These are phyloP conservation scores for Pachyseris speciosa DNA, from an alignment of 64 coral and sea anemone species.

Conservation along the genomic window DNA sequence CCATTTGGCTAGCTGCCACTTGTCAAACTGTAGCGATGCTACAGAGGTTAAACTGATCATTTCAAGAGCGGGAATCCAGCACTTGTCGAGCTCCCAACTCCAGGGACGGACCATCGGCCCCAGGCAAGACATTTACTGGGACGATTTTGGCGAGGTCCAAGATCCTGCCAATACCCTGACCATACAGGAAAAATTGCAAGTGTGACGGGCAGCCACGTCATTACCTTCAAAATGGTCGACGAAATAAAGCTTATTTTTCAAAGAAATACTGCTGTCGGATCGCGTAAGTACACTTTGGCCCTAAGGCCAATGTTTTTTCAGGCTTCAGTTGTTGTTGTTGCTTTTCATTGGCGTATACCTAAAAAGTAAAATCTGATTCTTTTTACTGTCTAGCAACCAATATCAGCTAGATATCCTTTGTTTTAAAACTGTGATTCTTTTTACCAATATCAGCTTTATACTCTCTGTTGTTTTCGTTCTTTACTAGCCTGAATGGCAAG, in stretches of 20 bases:
- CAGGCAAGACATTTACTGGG: constrained; percentile 41
- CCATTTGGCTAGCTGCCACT: constrained; percentile 47
- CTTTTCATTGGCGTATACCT: too few relatives aligned
- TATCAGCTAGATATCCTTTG: too few relatives aligned
- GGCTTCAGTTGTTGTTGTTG: too few relatives aligned
- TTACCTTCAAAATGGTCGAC: constrained; percentile 40
- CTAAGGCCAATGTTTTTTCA: too few relatives aligned
- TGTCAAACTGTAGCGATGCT: constrained; percentile 61
- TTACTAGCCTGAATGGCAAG: too few relatives aligned
- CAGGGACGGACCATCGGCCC: constrained; percentile 12
- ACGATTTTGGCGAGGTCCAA: constrained; percentile 52
- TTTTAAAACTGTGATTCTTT: too few relatives aligned
- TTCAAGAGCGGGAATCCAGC: constrained; percentile 42
- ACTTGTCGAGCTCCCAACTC: background rate
- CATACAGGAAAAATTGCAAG: constrained; percentile 51
- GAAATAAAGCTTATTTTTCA: constrained; percentile 59
- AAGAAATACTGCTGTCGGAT: constrained; percentile 48
- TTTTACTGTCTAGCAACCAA: too few relatives aligned
- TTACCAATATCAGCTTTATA: too few relatives aligned
- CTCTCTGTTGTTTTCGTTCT: too few relatives aligned
- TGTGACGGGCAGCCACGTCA: constrained; percentile 35
- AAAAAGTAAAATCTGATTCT: too few relatives aligned
- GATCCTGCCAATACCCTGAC: constrained; percentile 55
- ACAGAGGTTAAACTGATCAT: constrained; percentile 50
- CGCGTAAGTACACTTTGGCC: constrained; percentile 46